phyloP scores from a whole-genome alignment of 1,140 invertebrate genomes.

The Phymastichus coffea region DNA sequence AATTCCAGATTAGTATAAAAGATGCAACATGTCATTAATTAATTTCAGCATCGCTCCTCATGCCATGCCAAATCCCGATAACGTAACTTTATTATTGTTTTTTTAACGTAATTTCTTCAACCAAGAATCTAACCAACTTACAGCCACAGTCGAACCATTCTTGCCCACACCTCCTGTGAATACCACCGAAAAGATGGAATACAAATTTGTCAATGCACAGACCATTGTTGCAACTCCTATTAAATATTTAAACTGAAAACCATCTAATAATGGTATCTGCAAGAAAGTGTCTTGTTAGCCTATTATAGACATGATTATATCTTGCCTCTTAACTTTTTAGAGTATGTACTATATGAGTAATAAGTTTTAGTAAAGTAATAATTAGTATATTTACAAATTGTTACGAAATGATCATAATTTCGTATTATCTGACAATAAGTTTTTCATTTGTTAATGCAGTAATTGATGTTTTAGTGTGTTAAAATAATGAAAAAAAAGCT shows the following conservation, averaged over 20 bases:
- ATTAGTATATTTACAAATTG: too few species aligned
- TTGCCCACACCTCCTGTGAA: conserved; percentile 93
- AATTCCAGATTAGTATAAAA: conserved; percentile 33
- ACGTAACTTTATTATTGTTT: conserved; percentile 33
- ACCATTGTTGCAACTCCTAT: conserved; percentile 70
- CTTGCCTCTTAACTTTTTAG: not conserved
- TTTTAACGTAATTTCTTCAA: conserved; percentile 41
- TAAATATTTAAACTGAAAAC: conserved; percentile 72
- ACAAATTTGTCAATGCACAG: conserved; percentile 68
- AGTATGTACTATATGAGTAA: not conserved
- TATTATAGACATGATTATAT: conserved; percentile 13
- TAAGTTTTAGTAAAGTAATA: not conserved
- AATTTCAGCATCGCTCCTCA: conserved; percentile 48
- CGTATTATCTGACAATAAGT: too few species aligned
- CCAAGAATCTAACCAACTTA: conserved; percentile 62
- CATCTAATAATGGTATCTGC: conserved; percentile 59
- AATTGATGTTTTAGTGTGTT: too few species aligned
- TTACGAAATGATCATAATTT: too few species aligned
- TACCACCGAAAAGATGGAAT: conserved; percentile 74
- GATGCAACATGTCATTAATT: conserved; percentile 42
- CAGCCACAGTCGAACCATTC: conserved; percentile 89
- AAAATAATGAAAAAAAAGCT: too few species aligned
- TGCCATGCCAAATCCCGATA: conserved; percentile 51
- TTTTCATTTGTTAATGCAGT: too few species aligned
- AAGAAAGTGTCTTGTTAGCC: conserved; percentile 45